Conservation (phyloP, 2,888 invertebrate genomes). For the Nebria brevicollis region DNA sequence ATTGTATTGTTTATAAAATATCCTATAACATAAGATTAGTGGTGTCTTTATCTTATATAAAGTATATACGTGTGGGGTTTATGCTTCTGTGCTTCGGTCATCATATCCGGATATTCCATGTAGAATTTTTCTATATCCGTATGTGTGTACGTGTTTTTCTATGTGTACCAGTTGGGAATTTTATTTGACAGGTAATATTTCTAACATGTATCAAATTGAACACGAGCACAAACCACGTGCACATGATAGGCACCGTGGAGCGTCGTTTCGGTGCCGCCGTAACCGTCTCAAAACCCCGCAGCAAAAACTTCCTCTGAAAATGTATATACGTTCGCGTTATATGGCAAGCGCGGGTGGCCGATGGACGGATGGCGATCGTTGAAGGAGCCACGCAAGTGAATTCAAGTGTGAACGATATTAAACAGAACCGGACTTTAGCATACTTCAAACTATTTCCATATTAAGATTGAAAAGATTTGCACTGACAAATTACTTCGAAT, state of each 20-base stretch:
- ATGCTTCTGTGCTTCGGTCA: constrained; percentile 18
- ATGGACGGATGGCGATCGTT: not conserved
- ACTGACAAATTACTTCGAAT: no score
- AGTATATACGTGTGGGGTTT: not conserved
- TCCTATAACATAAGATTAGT: no score
- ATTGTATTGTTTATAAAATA: no score
- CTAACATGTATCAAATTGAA: constrained; percentile 37
- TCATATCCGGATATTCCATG: constrained; percentile 28
- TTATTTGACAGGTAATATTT: constrained; percentile 46
- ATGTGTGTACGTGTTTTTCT: constrained; percentile 19
- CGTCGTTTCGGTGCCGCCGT: not conserved
- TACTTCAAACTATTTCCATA: not conserved
- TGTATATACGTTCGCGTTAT: constrained; percentile 10
- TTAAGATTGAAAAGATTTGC: not conserved
- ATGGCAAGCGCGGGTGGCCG: not conserved
- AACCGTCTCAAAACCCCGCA: not conserved
- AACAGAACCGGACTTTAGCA: not conserved
- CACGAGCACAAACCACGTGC: constrained; percentile 16
- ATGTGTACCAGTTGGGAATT: constrained; percentile 35
- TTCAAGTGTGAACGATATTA: not conserved
- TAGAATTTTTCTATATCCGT: constrained; percentile 29
- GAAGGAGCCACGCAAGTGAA: no score
- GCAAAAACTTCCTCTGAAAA: constrained; percentile 27
- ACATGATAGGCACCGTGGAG: not conserved
- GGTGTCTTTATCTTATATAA: no score